These are phyloP conservation scores for Numenius phaeopus DNA, from an alignment of 2,797 vertebrate species.

Conservation along the genomic window DNA sequence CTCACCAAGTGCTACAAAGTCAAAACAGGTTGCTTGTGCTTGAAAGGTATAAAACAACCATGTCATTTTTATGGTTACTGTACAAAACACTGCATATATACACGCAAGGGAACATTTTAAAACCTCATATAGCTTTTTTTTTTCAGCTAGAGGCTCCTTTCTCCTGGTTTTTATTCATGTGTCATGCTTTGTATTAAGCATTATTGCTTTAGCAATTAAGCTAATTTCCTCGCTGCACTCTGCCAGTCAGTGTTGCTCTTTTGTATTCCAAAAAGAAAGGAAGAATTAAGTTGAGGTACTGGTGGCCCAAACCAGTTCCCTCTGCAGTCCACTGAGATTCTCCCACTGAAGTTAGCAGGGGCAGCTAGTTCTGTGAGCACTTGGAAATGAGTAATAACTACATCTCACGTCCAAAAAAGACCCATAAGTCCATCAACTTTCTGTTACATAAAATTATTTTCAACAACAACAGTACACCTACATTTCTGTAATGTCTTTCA, in stretches of 20 bases:
- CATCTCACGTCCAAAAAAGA: neutral
- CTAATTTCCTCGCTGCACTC: slow-evolving; percentile 46
- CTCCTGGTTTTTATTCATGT: slow-evolving; percentile 11
- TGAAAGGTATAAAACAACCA: slow-evolving; percentile 68
- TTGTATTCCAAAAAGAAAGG: slow-evolving; percentile 33
- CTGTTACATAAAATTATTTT: slow-evolving; percentile 57
- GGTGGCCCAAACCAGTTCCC: neutral
- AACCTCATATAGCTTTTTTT: slow-evolving; percentile 7
- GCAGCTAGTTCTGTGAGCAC: neutral
- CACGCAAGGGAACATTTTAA: slow-evolving; percentile 34
- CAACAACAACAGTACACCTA: slow-evolving; percentile 54
- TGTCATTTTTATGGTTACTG: slow-evolving; percentile 70
- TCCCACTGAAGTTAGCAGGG: neutral
- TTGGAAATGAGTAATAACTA: slow-evolving; percentile 5
- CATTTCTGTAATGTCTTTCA: slow-evolving; percentile 53
- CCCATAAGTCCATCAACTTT: slow-evolving; percentile 12
- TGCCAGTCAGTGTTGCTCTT: slow-evolving; percentile 44
- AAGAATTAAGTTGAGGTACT: neutral
- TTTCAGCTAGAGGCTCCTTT: slow-evolving; percentile 33
- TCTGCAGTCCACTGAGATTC: neutral
- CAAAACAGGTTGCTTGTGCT: slow-evolving; percentile 66
- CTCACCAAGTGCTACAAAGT: slow-evolving; percentile 63
- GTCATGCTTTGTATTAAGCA: slow-evolving; percentile 34
- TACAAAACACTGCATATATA: slow-evolving; percentile 61
- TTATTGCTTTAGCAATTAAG: slow-evolving; percentile 56